Evolutionary conservation across 2,888 invertebrate species (phyloP).

Genomic region (Arctia plantaginis): DNA sequence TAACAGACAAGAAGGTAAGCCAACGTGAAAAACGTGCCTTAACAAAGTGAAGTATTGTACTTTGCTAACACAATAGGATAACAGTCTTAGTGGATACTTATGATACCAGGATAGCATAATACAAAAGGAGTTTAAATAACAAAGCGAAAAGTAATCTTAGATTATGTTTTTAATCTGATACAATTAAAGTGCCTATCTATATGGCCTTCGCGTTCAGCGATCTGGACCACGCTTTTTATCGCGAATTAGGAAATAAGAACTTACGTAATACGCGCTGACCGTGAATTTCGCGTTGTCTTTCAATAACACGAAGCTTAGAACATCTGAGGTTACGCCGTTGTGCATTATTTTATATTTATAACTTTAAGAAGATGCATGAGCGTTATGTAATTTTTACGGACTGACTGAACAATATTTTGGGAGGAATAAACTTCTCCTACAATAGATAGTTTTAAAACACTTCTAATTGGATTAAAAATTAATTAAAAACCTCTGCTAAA

Average conservation of each 20-base stretch:
- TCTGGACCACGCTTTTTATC: conserved; percentile 54
- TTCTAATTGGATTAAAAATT: too few species aligned
- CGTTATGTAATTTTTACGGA: not conserved
- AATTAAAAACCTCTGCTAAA: too few species aligned
- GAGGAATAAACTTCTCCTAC: not conserved
- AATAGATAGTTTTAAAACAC: not conserved
- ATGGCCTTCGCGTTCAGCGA: conserved; percentile 54
- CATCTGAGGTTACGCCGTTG: conserved; percentile 31
- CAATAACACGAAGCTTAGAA: conserved; percentile 48
- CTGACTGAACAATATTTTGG: not conserved
- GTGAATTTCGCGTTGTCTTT: conserved; percentile 58
- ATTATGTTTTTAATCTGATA: conserved; percentile 25
- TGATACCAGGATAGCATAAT: conserved; percentile 40
- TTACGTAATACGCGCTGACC: conserved; percentile 67
- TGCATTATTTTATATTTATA: conserved; percentile 17
- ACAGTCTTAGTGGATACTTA: conserved; percentile 3
- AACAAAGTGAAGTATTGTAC: not conserved
- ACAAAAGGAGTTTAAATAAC: conserved; percentile 25
- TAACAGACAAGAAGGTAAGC: not conserved
- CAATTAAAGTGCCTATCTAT: conserved; percentile 36
- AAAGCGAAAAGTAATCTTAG: conserved; percentile 21
- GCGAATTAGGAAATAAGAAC: conserved; percentile 52
- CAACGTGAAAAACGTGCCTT: not conserved
- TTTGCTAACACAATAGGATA: conserved; percentile 3
- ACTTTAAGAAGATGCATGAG: conserved; percentile 26